These are phyloP conservation scores for Chymomyza caudatula DNA, from an alignment of 2,888 invertebrate species.

Conservation along the genomic window DNA sequence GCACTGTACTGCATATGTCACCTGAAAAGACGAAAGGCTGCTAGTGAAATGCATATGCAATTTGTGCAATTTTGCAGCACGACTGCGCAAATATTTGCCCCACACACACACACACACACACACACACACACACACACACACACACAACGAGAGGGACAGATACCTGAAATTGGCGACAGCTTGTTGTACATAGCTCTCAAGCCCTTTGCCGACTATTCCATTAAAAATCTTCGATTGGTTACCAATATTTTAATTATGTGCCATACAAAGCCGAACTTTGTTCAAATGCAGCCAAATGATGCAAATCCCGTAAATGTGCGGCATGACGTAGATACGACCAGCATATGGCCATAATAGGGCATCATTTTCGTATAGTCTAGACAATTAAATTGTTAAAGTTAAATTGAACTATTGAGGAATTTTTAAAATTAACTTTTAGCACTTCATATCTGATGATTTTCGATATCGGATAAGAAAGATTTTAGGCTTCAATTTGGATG, in stretches of 20 bases:
- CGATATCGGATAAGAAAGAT: too few species aligned
- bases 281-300: constrained; percentile 19
- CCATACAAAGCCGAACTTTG: constrained; percentile 42
- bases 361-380: not conserved
- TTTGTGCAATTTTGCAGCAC: constrained; percentile 72
- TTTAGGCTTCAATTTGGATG: too few species aligned
- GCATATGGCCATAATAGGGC: not conserved
- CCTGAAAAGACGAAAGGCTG: constrained; percentile 44
- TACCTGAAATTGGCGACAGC: too few species aligned
- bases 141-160: not conserved
- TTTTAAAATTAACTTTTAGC: not conserved
- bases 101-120: not conserved
- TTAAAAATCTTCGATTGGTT: constrained; percentile 67
- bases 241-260: constrained; percentile 73
- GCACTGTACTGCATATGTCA: constrained; percentile 54
- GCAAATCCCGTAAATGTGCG: not conserved
- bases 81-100: constrained; percentile 65
- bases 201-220: constrained; percentile 16
- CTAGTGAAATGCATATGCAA: constrained; percentile 55
- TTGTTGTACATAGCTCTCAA: too few species aligned
- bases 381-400: not conserved
- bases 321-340: not conserved
- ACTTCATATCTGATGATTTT: too few species aligned
- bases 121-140: constrained; percentile 4
- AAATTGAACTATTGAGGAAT: too few species aligned